These are phyloP conservation scores for Dasypolia templi DNA, from an alignment of 2,888 invertebrate genomes.

Conservation along the genomic window DNA sequence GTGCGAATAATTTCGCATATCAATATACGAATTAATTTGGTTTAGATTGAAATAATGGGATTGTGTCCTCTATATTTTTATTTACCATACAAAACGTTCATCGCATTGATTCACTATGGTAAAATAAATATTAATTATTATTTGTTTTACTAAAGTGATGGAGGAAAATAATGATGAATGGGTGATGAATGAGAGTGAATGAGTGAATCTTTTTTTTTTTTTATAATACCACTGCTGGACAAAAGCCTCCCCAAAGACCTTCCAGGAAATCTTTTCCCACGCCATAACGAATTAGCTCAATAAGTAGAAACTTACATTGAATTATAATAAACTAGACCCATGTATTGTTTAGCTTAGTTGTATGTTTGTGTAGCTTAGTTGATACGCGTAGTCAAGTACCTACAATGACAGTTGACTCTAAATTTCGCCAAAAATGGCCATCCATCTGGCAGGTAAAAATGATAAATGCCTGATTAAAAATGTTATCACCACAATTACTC, in stretches of 20 bases:
- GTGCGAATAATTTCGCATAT: conserved; percentile 3
- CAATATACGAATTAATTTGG: conserved; percentile 20
- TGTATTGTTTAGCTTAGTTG: not conserved
- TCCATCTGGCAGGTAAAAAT: not conserved
- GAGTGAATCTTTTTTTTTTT: too few relatives aligned
- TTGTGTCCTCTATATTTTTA: not conserved
- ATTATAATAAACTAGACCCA: not conserved
- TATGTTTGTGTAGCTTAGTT: not conserved
- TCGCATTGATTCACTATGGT: not conserved
- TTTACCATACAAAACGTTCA: not conserved
- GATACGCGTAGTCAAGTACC: not conserved
- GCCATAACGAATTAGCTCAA: not conserved
- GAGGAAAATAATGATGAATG: too few relatives aligned
- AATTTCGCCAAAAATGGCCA: not conserved
- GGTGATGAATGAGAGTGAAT: too few relatives aligned
- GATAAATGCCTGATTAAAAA: not conserved
- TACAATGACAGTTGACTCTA: not conserved
- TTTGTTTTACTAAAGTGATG: too few relatives aligned
- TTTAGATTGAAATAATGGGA: not conserved
- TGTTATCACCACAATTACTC: not conserved
- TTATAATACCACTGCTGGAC: not conserved
- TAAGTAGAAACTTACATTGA: not conserved
- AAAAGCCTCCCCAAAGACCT: not conserved
- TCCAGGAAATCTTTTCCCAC: not conserved
- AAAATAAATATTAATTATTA: not conserved